A percentile compares a stretch with the other conserved stretches of the same genome.
These are phyloP conservation scores for Eupithecia pulchellata DNA, from an alignment of 2,888 invertebrate species.

Conservation along the genomic window DNA sequence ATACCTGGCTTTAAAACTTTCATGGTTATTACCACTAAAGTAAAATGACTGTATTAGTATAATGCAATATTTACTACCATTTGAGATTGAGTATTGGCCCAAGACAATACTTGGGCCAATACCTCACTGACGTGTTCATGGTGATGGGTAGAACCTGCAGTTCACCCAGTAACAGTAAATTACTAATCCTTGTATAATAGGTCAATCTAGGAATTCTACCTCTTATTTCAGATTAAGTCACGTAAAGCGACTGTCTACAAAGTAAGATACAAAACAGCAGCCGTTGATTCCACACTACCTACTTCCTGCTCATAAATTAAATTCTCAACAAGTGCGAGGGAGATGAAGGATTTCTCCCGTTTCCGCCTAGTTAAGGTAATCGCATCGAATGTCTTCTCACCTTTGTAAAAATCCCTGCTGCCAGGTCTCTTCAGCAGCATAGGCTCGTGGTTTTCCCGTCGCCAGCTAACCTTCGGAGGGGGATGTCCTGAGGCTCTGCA, in stretches of 20 bases:
- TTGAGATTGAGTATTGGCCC: too few species aligned
- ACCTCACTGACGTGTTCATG: neutral
- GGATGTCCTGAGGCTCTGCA: constrained; percentile 94
- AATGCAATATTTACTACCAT: too few species aligned
- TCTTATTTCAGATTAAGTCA: constrained; percentile 5
- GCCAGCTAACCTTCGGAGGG: constrained; percentile 92
- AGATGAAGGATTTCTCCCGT: constrained; percentile 51
- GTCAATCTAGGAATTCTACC: neutral
- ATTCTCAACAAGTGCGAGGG: constrained; percentile 46
- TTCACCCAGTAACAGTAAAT: too few species aligned
- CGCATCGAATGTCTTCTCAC: constrained; percentile 38
- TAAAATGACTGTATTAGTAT: too few species aligned
- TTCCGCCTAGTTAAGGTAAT: constrained; percentile 57
- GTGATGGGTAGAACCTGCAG: too few species aligned
- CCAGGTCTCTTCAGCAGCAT: constrained; percentile 83
- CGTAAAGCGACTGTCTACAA: constrained; percentile 7
- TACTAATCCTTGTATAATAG: too few species aligned
- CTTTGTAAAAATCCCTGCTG: constrained; percentile 75
- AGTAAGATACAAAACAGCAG: constrained; percentile 22
- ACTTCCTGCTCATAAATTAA: constrained; percentile 46
- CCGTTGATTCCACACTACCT: constrained; percentile 40
- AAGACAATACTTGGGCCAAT: too few species aligned
- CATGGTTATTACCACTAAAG: too few species aligned
- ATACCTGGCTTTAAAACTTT: too few species aligned
- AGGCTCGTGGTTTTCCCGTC: constrained; percentile 89